Percentiles rank a stretch among this genome's conserved stretches.
Conservation (phyloP, 2,113 vertebrate genomes). For the Osmerus mordax region DNA sequence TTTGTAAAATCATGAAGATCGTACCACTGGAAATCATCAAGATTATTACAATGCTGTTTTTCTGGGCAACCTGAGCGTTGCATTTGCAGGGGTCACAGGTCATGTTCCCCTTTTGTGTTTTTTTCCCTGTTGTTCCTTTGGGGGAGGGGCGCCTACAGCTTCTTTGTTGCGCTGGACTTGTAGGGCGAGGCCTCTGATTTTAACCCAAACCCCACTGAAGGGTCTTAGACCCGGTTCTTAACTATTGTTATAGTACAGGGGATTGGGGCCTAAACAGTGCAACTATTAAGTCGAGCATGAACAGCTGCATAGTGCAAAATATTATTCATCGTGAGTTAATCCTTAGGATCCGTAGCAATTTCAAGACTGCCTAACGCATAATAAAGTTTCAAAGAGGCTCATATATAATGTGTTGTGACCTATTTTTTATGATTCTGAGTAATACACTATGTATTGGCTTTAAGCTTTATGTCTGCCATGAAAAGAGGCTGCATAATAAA, state of each 20-base stretch:
- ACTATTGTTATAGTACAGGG: slow-evolving; percentile 41
- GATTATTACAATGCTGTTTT: slow-evolving; percentile 39
- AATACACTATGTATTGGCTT: too few relatives aligned
- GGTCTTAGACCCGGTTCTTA: slow-evolving; percentile 34
- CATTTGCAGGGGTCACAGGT: slow-evolving; percentile 57
- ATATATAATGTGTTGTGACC: slow-evolving; percentile 58
- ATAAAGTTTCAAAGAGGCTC: slow-evolving; percentile 48
- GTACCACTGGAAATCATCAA: slow-evolving; percentile 11
- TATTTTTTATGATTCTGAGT: slow-evolving; percentile 38
- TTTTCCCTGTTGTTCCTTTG: slow-evolving; percentile 44
- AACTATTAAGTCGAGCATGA: slow-evolving; percentile 44
- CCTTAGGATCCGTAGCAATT: slow-evolving; percentile 59
- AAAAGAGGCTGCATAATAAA: too few relatives aligned
- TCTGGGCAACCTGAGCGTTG: slow-evolving; percentile 13
- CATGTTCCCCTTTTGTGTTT: slow-evolving; percentile 50
- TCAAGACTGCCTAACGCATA: slow-evolving; percentile 14
- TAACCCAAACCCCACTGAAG: slow-evolving; percentile 11
- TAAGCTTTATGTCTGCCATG: too few relatives aligned
- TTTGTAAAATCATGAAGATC: neutral
- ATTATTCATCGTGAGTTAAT: slow-evolving; percentile 60
- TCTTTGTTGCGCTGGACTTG: slow-evolving; percentile 62
- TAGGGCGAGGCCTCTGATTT: slow-evolving; percentile 52
- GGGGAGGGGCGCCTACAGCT: slow-evolving; percentile 56
- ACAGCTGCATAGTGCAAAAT: slow-evolving; percentile 63
- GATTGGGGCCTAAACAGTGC: slow-evolving; percentile 46